Conservation (phyloP, 2,888 invertebrate species). For the Caenorhabditis doughertyi region DNA sequence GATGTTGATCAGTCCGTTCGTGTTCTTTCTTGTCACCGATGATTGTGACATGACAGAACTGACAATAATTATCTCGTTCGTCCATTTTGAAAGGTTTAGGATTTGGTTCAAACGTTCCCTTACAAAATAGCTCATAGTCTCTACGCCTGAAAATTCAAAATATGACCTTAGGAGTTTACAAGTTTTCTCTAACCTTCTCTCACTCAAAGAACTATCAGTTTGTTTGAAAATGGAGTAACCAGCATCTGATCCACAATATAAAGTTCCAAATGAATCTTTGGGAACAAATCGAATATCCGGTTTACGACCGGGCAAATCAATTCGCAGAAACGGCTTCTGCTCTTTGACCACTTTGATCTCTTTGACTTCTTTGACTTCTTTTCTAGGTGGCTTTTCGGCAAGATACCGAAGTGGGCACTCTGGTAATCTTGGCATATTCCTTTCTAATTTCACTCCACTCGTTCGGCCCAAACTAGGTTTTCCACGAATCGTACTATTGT, state of each 20-base stretch:
- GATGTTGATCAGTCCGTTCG: conserved; percentile 57
- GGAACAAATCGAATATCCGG: conserved; percentile 39
- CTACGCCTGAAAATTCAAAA: not conserved
- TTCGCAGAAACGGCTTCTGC: conserved; percentile 18
- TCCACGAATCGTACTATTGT: conserved; percentile 49
- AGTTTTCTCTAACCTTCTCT: not conserved
- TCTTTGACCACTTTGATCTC: no score
- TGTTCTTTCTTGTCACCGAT: conserved; percentile 37
- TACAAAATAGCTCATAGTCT: conserved; percentile 15
- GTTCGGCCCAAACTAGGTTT: conserved; percentile 5
- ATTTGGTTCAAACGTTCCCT: conserved; percentile 16
- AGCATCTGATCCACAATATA: conserved; percentile 34
- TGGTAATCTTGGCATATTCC: not conserved
- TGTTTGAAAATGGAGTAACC: conserved; percentile 44
- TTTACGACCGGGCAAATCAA: conserved; percentile 36
- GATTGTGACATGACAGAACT: conserved; percentile 23
- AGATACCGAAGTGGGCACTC: not conserved
- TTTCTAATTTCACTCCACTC: not conserved
- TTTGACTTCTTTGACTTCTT: no score
- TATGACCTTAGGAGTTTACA: no score
- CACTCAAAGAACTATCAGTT: conserved; percentile 8
- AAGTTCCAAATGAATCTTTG: not conserved
- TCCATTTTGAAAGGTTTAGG: conserved; percentile 54
- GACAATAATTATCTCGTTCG: conserved; percentile 44
- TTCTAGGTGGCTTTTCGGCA: not conserved